Evolutionary conservation across 2,113 vertebrate species (phyloP).

Genomic region (Anseranas semipalmata): DNA sequence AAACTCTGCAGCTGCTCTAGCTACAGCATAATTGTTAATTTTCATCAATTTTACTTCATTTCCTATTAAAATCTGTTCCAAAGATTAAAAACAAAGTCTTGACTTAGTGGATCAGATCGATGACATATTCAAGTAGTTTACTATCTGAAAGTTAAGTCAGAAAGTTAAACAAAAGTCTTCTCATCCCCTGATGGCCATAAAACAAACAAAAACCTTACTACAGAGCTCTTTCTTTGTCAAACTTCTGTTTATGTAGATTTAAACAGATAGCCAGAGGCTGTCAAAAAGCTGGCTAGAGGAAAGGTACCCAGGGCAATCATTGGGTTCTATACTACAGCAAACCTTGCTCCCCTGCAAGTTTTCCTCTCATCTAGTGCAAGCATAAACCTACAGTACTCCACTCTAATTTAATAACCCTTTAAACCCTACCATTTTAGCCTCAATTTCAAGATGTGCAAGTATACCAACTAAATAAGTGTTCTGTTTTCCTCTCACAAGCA

Average conservation of each 20-base stretch:
- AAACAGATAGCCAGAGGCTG: neutral
- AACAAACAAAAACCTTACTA: neutral
- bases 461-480: neutral
- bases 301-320: neutral
- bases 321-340: neutral
- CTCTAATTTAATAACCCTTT: neutral
- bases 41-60: neutral
- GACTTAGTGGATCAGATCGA: neutral
- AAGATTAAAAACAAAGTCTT: neutral
- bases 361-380: neutral
- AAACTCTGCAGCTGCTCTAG: neutral
- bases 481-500: neutral
- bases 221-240: neutral
- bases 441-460: neutral
- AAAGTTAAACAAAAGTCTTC: neutral
- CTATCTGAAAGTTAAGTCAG: neutral
- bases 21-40: neutral
- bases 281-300: neutral
- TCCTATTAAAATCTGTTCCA: neutral
- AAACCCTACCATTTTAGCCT: neutral
- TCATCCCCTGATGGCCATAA: neutral
- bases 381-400: neutral
- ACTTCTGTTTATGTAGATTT: neutral
- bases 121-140: neutral
- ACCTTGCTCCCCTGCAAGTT: neutral